These are phyloP conservation scores for Darevskia mixta DNA, from an alignment of 2,797 vertebrate genomes.

Conservation along the genomic window DNA sequence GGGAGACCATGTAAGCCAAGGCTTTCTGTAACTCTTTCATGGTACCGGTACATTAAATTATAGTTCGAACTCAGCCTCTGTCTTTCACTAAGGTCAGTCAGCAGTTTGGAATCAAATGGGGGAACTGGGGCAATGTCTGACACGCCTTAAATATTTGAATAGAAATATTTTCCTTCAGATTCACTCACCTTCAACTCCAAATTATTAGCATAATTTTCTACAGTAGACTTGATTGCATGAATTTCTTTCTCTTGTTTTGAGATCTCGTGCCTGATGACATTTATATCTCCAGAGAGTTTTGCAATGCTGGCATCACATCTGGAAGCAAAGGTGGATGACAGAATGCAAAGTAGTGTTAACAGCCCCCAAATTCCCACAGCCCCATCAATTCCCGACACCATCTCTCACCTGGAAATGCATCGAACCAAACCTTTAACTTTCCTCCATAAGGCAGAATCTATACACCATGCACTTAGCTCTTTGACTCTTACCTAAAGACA, in stretches of 20 bases:
- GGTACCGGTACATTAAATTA: no score
- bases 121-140: no score
- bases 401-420: neutral
- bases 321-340: constrained; percentile 16
- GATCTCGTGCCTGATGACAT: constrained; percentile 70
- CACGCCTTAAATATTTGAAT: neutral
- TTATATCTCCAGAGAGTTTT: constrained; percentile 81
- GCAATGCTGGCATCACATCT: constrained; percentile 87
- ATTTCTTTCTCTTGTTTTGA: constrained; percentile 80
- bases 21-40: no score
- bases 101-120: neutral
- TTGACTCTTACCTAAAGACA: neutral
- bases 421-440: neutral
- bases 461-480: neutral
- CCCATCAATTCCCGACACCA: neutral
- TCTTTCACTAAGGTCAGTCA: neutral
- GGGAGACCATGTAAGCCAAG: no score
- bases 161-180: neutral
- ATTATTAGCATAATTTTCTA: constrained; percentile 76
- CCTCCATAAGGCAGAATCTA: neutral
- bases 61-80: rapidly evolving
- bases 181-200: constrained; percentile 83
- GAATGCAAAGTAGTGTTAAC: neutral
- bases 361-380: neutral
- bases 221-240: constrained; percentile 72